A percentile compares a stretch with the other conserved stretches of the same genome.
Evolutionary conservation across 2,888 invertebrate genomes (phyloP).

Genomic region (Cephus runcator): DNA sequence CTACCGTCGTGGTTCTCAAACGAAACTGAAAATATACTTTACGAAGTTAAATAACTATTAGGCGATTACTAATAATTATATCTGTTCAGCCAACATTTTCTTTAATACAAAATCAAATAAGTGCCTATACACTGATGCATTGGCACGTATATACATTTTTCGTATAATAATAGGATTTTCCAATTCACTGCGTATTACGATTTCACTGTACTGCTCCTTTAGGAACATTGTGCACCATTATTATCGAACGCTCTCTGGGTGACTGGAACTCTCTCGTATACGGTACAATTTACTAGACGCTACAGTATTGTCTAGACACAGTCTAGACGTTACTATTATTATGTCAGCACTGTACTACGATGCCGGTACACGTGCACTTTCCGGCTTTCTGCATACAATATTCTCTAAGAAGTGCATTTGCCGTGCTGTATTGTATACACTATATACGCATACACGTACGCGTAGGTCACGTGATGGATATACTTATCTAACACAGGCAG

Average conservation of each 20-base stretch:
- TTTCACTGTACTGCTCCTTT: not conserved
- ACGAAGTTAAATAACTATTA: not conserved
- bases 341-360: not conserved
- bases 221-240: not conserved
- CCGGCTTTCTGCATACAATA: not conserved
- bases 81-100: not conserved
- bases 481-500: not conserved
- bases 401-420: not conserved
- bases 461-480: not conserved
- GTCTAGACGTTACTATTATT: not conserved
- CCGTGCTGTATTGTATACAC: not conserved
- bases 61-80: not conserved
- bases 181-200: not conserved
- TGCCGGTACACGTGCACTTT: not conserved
- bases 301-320: not conserved
- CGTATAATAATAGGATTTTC: not conserved
- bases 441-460: no score
- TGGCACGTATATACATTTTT: not conserved
- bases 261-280: not conserved
- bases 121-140: not conserved
- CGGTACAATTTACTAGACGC: not conserved
- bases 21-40: not conserved
- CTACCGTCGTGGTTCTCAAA: not conserved
- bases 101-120: not conserved
- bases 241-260: not conserved